Conservation (phyloP, 2,888 invertebrate species). For the Ephialtes manifestator region DNA sequence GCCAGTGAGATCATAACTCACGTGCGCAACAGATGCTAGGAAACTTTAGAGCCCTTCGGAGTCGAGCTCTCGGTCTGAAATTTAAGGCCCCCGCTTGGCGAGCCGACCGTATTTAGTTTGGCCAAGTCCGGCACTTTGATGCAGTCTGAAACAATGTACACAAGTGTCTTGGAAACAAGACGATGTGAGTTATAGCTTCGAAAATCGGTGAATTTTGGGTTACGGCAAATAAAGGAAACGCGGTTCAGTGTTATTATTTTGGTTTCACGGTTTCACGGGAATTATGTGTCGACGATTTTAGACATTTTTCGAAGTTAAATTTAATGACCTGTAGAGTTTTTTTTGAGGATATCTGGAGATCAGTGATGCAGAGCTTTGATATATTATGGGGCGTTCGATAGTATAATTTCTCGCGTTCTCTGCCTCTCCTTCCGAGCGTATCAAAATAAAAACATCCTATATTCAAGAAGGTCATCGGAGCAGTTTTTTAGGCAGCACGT, state of each 20-base stretch:
- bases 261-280: not conserved
- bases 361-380: no score
- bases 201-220: not conserved
- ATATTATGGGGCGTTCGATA: no score
- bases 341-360: not conserved
- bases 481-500: no score
- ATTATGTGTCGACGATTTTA: not conserved
- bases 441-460: no score
- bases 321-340: not conserved
- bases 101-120: not conserved
- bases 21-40: slow-evolving; percentile 80
- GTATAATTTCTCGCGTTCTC: no score
- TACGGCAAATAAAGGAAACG: not conserved
- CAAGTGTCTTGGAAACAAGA: not conserved
- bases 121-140: slow-evolving; percentile 35
- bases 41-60: slow-evolving; percentile 66
- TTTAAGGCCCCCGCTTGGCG: slow-evolving; percentile 61
- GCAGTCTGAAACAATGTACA: slow-evolving; percentile 17
- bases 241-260: not conserved
- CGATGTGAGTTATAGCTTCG: not conserved
- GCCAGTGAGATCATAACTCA: slow-evolving; percentile 73
- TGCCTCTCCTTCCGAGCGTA: no score
- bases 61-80: slow-evolving; percentile 64
- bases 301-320: not conserved
- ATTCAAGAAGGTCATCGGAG: no score